phyloP scores from a whole-genome alignment of 2,888 invertebrate genomes.

The Agonopterix heracliana region DNA sequence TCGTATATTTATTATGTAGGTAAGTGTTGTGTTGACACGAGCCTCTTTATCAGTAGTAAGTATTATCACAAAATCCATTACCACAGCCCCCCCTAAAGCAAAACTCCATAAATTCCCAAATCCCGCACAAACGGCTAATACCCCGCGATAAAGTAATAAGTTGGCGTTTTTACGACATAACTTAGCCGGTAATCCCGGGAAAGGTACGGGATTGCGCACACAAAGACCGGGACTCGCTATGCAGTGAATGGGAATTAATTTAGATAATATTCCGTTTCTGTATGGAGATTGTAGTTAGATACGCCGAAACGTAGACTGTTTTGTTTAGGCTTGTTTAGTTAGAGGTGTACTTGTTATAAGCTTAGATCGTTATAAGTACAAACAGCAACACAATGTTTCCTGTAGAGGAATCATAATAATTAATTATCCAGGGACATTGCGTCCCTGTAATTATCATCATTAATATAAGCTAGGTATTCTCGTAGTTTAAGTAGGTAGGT shows the following conservation, averaged over 20 bases:
- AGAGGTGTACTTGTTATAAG: not conserved
- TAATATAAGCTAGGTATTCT: too few relatives aligned
- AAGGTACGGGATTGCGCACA: slow-evolving; percentile 4
- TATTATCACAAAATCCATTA: not conserved
- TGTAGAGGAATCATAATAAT: too few relatives aligned
- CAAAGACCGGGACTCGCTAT: not conserved
- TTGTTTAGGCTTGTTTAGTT: not conserved
- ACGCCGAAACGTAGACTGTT: not conserved
- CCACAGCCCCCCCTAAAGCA: not conserved
- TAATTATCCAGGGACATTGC: too few relatives aligned
- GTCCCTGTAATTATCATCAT: too few relatives aligned
- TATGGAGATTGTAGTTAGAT: not conserved
- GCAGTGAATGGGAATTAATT: slow-evolving; percentile 5
- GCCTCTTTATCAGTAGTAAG: too few relatives aligned
- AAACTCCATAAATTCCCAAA: not conserved
- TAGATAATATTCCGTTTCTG: not conserved
- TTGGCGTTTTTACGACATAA: slow-evolving; percentile 14
- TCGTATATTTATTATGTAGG: too few relatives aligned
- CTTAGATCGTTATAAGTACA: too few relatives aligned
- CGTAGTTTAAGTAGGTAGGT: too few relatives aligned
- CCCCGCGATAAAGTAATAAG: slow-evolving; percentile 11
- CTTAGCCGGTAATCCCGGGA: slow-evolving; percentile 11
- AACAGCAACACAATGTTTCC: too few relatives aligned
- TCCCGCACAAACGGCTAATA: slow-evolving; percentile 4
- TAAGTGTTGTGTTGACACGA: too few relatives aligned